phyloP scores from a whole-genome alignment of 2,888 invertebrate genomes.

The Tetropium fuscum region DNA sequence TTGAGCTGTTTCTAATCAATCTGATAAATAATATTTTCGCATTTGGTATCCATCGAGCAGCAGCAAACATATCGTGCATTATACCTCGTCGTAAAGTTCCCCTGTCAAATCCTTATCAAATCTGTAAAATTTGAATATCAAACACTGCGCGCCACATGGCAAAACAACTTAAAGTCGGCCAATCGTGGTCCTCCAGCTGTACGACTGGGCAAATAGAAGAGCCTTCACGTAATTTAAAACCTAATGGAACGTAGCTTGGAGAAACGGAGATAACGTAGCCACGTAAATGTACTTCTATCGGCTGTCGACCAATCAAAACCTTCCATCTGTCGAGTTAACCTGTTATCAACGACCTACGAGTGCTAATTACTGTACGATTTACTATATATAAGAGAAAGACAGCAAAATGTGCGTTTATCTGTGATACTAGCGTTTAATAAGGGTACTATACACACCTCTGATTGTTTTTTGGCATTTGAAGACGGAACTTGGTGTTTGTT shows the following conservation, averaged over 20 bases:
- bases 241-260: slow-evolving; percentile 51
- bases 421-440: slow-evolving; percentile 37
- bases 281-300: slow-evolving; percentile 48
- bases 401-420: slow-evolving; percentile 34
- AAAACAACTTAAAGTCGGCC: slow-evolving; percentile 39
- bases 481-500: slow-evolving; percentile 50
- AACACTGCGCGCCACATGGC: slow-evolving; percentile 33
- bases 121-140: slow-evolving; percentile 37
- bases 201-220: slow-evolving; percentile 37
- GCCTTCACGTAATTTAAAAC: slow-evolving; percentile 43
- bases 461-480: slow-evolving; percentile 57
- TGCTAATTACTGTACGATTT: not conserved
- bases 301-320: slow-evolving; percentile 58
- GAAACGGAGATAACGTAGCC: slow-evolving; percentile 37
- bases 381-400: slow-evolving; percentile 40
- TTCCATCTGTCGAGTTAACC: slow-evolving; percentile 65
- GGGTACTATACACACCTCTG: slow-evolving; percentile 47
- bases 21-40: not conserved
- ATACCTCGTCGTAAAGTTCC: not conserved
- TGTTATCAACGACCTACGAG: slow-evolving; percentile 48
- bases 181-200: slow-evolving; percentile 58
- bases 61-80: not conserved
- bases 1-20: not conserved
- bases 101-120: not conserved
- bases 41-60: not conserved